Percentiles rank a stretch among this genome's conserved stretches.
Conservation (phyloP, 2,888 invertebrate species). For the Serrognathus titanus region DNA sequence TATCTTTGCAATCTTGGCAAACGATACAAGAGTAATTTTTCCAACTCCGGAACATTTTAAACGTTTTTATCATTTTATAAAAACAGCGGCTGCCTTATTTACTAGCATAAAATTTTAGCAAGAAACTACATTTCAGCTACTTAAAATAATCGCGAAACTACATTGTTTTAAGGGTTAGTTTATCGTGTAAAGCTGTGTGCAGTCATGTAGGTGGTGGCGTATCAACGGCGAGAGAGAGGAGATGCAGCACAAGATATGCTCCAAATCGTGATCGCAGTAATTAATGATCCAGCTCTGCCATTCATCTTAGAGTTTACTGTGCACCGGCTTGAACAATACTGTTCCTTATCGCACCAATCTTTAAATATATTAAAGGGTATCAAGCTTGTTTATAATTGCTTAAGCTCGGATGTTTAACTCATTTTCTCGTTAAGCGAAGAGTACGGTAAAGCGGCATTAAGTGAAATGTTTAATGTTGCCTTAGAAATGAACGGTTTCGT, state of each 20-base stretch:
- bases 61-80: no score
- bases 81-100: no score
- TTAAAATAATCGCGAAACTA: no score
- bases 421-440: slow-evolving; percentile 1
- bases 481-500: background rate
- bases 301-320: slow-evolving; percentile 32
- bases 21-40: no score
- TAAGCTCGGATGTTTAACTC: slow-evolving; percentile 3
- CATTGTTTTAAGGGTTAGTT: background rate
- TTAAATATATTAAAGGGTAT: slow-evolving; percentile 19
- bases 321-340: slow-evolving; percentile 19
- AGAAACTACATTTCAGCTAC: no score
- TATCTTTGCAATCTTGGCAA: no score
- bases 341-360: slow-evolving; percentile 18
- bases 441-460: slow-evolving; percentile 1
- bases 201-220: slow-evolving; percentile 24
- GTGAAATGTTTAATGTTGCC: background rate
- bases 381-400: slow-evolving; percentile 17
- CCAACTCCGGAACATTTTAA: no score
- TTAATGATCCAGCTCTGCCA: slow-evolving; percentile 25
- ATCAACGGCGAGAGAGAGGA: slow-evolving; percentile 24
- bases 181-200: slow-evolving; percentile 5
- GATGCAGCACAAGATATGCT: slow-evolving; percentile 30
- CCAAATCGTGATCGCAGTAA: slow-evolving; percentile 32
- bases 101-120: no score